phyloP scores from a whole-genome alignment of 2,113 vertebrate genomes.

The Symphodus melops region DNA sequence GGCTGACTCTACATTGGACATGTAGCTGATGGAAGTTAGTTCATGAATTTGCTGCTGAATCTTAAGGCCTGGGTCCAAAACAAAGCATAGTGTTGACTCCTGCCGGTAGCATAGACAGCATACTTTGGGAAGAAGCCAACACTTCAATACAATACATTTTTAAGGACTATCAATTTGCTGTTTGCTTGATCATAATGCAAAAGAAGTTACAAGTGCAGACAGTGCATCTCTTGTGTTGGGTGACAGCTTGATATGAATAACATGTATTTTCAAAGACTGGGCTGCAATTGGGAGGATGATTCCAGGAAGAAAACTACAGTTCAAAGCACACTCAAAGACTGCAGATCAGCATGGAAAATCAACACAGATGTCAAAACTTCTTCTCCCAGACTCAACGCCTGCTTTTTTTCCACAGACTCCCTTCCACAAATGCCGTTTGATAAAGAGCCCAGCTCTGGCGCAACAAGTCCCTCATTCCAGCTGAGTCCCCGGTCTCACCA shows the following conservation, averaged over 20 bases:
- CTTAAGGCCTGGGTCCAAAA: slow-evolving; percentile 13
- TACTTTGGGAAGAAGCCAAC: slow-evolving; percentile 61
- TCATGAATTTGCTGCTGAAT: slow-evolving; percentile 15
- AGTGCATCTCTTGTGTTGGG: slow-evolving; percentile 1
- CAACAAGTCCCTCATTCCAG: slow-evolving; percentile 58
- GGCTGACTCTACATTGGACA: too few species aligned
- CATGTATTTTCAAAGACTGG: neutral
- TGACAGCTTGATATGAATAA: neutral
- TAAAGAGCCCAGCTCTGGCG: slow-evolving; percentile 60
- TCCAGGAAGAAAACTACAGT: neutral
- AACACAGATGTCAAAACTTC: slow-evolving; percentile 58
- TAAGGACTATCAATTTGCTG: slow-evolving; percentile 30
- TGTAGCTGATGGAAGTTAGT: neutral
- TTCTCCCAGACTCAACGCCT: slow-evolving; percentile 36
- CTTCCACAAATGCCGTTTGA: slow-evolving; percentile 55
- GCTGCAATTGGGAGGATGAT: neutral
- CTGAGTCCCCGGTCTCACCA: slow-evolving; percentile 28
- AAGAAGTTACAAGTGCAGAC: neutral
- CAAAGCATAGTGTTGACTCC: slow-evolving; percentile 21
- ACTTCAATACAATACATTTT: slow-evolving; percentile 44
- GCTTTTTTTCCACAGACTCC: slow-evolving; percentile 31
- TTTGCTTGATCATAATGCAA: slow-evolving; percentile 23
- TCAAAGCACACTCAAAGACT: slow-evolving; percentile 28
- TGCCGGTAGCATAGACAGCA: slow-evolving; percentile 30
- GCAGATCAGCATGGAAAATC: slow-evolving; percentile 60